phyloP scores from a whole-genome alignment of 1,140 invertebrate genomes.

The Zaprionus vittiger region DNA sequence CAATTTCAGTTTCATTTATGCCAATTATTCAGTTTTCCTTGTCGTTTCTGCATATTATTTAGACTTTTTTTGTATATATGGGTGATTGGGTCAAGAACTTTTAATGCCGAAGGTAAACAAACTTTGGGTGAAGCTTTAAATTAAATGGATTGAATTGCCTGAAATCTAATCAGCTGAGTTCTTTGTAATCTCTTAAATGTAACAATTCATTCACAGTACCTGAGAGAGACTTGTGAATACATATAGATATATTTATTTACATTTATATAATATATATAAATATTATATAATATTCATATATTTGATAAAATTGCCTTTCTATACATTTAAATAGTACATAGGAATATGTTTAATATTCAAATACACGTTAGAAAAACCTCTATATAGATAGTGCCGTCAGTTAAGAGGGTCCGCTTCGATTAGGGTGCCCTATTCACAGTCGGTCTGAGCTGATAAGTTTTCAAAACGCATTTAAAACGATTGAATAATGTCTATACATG shows the following conservation, averaged over 20 bases:
- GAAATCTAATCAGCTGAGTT: constrained; percentile 10
- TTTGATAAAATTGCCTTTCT: no score
- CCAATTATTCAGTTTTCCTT: constrained; percentile 21
- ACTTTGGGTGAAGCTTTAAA: constrained; percentile 17
- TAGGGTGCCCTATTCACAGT: constrained; percentile 3
- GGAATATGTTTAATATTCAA: not conserved
- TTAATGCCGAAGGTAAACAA: constrained; percentile 21
- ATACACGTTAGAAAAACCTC: not conserved
- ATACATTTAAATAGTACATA: not conserved
- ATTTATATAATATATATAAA: no score
- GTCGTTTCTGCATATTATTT: constrained; percentile 17
- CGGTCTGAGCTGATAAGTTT: constrained; percentile 7
- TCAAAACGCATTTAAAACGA: constrained; percentile 35
- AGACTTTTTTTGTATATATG: constrained; percentile 16
- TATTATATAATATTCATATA: no score
- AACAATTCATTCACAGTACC: not conserved
- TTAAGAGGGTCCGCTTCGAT: constrained; percentile 9
- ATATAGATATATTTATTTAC: no score
- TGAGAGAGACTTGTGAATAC: not conserved
- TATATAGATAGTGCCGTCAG: not conserved
- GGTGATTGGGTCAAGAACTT: constrained; percentile 50
- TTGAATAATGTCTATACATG: constrained; percentile 21
- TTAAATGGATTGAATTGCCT: not conserved
- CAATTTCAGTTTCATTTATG: constrained; percentile 30
- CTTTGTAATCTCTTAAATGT: not conserved